These are phyloP conservation scores for Odontesthes bonariensis DNA, from an alignment of 2,113 vertebrate genomes.

Conservation along the genomic window DNA sequence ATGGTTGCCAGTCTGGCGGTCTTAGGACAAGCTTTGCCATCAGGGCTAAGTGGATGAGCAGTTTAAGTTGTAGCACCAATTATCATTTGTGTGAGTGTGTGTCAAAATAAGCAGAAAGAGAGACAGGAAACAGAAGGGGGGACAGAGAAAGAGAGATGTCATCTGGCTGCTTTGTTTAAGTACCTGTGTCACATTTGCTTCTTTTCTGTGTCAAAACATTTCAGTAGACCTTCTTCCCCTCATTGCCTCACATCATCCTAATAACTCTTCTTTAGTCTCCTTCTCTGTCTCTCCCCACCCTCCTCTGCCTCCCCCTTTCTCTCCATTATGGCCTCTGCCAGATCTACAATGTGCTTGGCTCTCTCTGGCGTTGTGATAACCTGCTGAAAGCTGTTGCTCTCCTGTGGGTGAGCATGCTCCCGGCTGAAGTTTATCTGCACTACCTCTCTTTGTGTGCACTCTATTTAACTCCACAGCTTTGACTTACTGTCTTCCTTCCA, in stretches of 20 bases:
- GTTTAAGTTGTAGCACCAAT: constrained; percentile 31
- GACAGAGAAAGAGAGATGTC: constrained; percentile 33
- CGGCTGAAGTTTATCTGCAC: constrained; percentile 41
- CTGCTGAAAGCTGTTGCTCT: constrained; percentile 72
- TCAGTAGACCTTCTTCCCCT: constrained; percentile 63
- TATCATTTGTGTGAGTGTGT: constrained; percentile 17
- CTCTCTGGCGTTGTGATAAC: constrained; percentile 57
- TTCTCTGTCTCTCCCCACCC: constrained; percentile 27
- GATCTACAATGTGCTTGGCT: constrained; percentile 60
- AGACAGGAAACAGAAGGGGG: neutral
- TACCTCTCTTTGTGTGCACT: constrained; percentile 21
- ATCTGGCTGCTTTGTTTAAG: constrained; percentile 66
- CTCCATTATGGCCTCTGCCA: constrained; percentile 58
- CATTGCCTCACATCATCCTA: constrained; percentile 69
- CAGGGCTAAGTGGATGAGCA: constrained; percentile 24
- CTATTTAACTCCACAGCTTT: constrained; percentile 14
- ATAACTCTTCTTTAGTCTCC: constrained; percentile 74
- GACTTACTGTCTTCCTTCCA: constrained; percentile 27
- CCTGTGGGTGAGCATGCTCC: constrained; percentile 51
- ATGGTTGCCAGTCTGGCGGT: constrained; percentile 19
- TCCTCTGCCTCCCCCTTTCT: constrained; percentile 16
- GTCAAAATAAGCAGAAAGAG: constrained; percentile 18
- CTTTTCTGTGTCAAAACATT: constrained; percentile 79
- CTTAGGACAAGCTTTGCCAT: constrained; percentile 29
- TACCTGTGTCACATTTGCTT: constrained; percentile 75